Conservation (phyloP, 1,140 invertebrate genomes). For the Aphelinus atriplicis region DNA sequence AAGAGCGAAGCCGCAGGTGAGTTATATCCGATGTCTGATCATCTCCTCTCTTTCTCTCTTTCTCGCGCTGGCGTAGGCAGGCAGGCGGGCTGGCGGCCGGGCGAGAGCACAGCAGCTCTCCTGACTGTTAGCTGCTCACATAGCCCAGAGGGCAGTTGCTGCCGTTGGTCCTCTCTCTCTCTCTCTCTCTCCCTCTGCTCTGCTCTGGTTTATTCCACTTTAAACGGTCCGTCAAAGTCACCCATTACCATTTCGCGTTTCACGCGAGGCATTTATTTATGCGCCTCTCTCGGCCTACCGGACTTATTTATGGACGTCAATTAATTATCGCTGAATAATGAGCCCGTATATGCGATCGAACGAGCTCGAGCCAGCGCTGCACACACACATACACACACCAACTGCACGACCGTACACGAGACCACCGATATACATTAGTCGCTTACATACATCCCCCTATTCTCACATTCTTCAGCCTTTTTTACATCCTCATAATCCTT, state of each 20-base stretch:
- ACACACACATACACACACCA: constrained; percentile 4
- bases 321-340: constrained; percentile 67
- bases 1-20: constrained; percentile 50
- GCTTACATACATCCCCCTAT: constrained; percentile 21
- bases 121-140: neutral
- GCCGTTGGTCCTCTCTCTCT: neutral
- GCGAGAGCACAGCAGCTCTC: too few relatives aligned
- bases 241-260: constrained; percentile 63
- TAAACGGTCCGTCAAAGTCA: constrained; percentile 66
- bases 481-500: neutral
- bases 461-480: neutral
- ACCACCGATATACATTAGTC: constrained; percentile 49
- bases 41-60: neutral
- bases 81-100: constrained; percentile 49
- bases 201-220: constrained; percentile 63
- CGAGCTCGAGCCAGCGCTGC: constrained; percentile 5
- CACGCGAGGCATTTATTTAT: constrained; percentile 65
- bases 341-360: constrained; percentile 54
- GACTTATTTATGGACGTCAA: constrained; percentile 64
- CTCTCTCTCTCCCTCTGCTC: neutral
- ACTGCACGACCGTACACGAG: constrained; percentile 46
- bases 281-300: constrained; percentile 54
- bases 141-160: neutral
- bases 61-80: constrained; percentile 33
- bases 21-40: constrained; percentile 56